Evolutionary conservation across 2,888 invertebrate genomes (phyloP).

Genomic region (Druceiella hillmani): DNA sequence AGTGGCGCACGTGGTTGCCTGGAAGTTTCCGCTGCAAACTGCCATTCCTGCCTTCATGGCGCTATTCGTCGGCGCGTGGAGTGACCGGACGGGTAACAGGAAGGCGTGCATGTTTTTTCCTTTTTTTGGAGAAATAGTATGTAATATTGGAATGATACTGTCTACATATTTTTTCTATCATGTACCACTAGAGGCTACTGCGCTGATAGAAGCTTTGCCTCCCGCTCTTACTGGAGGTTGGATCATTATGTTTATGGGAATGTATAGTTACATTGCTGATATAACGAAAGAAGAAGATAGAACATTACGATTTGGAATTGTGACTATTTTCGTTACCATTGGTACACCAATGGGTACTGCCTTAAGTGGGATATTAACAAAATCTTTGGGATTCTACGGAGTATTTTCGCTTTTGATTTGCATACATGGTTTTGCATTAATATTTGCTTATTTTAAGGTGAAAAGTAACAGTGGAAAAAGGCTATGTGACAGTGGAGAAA

Average conservation of each 20-base stretch:
- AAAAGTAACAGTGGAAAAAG: slow-evolving; percentile 31
- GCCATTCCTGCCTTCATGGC: slow-evolving; percentile 52
- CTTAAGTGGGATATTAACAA: slow-evolving; percentile 47
- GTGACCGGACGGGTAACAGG: slow-evolving; percentile 52
- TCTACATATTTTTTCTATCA: slow-evolving; percentile 53
- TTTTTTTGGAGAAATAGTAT: slow-evolving; percentile 50
- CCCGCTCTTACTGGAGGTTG: slow-evolving; percentile 57
- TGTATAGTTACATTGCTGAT: slow-evolving; percentile 59
- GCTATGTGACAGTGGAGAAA: slow-evolving; percentile 21
- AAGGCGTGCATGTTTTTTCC: slow-evolving; percentile 56
- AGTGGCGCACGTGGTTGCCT: slow-evolving; percentile 50
- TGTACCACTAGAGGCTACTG: slow-evolving; percentile 46
- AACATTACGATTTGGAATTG: slow-evolving; percentile 57
- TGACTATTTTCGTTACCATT: slow-evolving; percentile 50
- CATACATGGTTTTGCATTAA: slow-evolving; percentile 34
- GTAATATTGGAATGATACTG: slow-evolving; percentile 48
- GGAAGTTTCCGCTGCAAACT: slow-evolving; percentile 57
- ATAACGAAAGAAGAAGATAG: slow-evolving; percentile 54
- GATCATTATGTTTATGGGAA: slow-evolving; percentile 54
- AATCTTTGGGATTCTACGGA: slow-evolving; percentile 42
- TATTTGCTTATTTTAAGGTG: slow-evolving; percentile 38
- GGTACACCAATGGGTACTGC: slow-evolving; percentile 50
- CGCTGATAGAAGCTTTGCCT: slow-evolving; percentile 51
- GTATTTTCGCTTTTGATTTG: slow-evolving; percentile 38
- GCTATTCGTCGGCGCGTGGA: slow-evolving; percentile 58